Conservation (phyloP, 2,797 vertebrate species). For the Numenius phaeopus region DNA sequence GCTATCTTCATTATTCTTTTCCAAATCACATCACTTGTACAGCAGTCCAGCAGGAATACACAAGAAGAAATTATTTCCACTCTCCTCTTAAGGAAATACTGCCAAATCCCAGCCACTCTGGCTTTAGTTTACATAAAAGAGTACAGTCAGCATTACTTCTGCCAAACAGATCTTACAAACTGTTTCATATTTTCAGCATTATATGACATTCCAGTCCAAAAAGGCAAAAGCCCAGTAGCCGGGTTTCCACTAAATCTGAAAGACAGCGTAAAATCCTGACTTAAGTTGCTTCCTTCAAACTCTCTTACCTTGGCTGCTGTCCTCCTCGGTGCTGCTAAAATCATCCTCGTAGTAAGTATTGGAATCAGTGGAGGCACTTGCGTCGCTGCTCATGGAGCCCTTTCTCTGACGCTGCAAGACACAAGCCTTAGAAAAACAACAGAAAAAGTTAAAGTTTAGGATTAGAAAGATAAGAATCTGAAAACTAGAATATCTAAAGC, state of each 20-base stretch:
- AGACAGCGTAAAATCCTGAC: not conserved
- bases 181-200: not conserved
- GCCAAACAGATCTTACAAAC: not conserved
- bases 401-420: constrained; percentile 98
- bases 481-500: not conserved
- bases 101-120: not conserved
- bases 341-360: constrained; percentile 99
- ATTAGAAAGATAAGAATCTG: not conserved
- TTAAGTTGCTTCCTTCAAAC: not conserved
- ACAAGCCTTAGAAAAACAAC: constrained; percentile 85
- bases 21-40: not conserved
- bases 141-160: not conserved
- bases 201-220: not conserved
- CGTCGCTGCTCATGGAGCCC: constrained; percentile 96
- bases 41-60: not conserved
- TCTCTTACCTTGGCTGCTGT: constrained; percentile 95
- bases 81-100: not conserved
- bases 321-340: constrained; percentile 99
- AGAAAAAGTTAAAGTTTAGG: not conserved
- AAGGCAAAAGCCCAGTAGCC: not conserved
- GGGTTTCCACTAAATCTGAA: not conserved
- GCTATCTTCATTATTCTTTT: not conserved
- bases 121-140: not conserved
- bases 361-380: constrained; percentile 97
- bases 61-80: not conserved